Evolutionary conservation across 2,888 invertebrate genomes (phyloP).

Genomic region (Erannis defoliaria): DNA sequence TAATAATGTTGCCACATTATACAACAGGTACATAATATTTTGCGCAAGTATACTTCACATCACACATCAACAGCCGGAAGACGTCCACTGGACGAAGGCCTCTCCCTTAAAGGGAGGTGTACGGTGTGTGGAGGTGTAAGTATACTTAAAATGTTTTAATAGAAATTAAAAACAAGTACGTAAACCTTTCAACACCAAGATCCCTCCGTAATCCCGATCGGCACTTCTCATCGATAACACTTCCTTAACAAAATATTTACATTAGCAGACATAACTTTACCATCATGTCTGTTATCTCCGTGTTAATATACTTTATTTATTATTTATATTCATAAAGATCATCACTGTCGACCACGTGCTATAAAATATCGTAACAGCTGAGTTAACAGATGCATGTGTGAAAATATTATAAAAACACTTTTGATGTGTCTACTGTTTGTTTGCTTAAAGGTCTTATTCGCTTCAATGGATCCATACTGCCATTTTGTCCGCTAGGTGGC

Average conservation of each 20-base stretch:
- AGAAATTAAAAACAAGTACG: neutral
- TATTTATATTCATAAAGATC: slow-evolving; percentile 41
- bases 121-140: too few relatives aligned
- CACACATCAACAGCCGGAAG: too few relatives aligned
- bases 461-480: neutral
- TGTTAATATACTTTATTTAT: slow-evolving; percentile 32
- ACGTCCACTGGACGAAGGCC: too few relatives aligned
- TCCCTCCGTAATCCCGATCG: slow-evolving; percentile 7
- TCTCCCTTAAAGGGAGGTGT: too few relatives aligned
- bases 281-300: slow-evolving; percentile 26
- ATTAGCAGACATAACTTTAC: slow-evolving; percentile 34
- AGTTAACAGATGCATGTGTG: slow-evolving; percentile 52
- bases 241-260: slow-evolving; percentile 52
- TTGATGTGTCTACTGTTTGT: slow-evolving; percentile 12
- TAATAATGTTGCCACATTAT: too few relatives aligned
- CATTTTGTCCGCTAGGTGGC: too few relatives aligned
- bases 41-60: too few relatives aligned
- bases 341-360: slow-evolving; percentile 61
- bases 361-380: slow-evolving; percentile 50
- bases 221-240: slow-evolving; percentile 35
- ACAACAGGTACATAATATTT: too few relatives aligned
- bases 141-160: too few relatives aligned
- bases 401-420: slow-evolving; percentile 38
- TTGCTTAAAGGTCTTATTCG: slow-evolving; percentile 11
- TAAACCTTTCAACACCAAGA: neutral